phyloP scores from a whole-genome alignment of 2,797 vertebrate species.

The Apogon hyalosoma region DNA sequence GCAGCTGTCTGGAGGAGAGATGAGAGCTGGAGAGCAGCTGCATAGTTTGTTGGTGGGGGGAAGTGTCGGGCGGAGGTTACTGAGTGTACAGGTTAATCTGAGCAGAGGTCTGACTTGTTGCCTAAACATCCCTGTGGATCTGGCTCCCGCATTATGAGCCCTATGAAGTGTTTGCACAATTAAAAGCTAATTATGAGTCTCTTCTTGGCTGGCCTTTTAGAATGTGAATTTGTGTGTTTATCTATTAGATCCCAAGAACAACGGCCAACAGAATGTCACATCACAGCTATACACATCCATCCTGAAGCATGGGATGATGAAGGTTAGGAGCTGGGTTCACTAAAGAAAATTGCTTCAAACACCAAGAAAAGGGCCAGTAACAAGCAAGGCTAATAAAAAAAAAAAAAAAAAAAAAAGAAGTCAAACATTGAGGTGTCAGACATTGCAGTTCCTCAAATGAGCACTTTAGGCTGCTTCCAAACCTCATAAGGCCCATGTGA shows the following conservation, averaged over 20 bases:
- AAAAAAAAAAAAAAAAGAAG: no score
- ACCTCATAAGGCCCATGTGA: no score
- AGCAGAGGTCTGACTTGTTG: slow-evolving; percentile 23
- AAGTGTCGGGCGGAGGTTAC: neutral
- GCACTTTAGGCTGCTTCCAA: no score
- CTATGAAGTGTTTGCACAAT: slow-evolving; percentile 49
- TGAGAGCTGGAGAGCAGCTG: slow-evolving; percentile 39
- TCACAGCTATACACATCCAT: neutral
- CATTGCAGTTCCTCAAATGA: no score
- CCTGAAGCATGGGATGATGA: slow-evolving; percentile 4
- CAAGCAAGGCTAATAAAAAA: no score
- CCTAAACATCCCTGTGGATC: slow-evolving; percentile 7
- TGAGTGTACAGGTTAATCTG: slow-evolving; percentile 38
- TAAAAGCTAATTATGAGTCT: slow-evolving; percentile 57
- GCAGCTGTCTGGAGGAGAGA: slow-evolving; percentile 58
- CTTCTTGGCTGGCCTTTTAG: slow-evolving; percentile 25
- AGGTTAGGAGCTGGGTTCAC: slow-evolving; percentile 1
- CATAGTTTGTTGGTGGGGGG: slow-evolving; percentile 20
- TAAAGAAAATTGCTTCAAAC: slow-evolving; percentile 36
- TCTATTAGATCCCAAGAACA: slow-evolving; percentile 11
- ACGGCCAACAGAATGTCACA: slow-evolving; percentile 43
- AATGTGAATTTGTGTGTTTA: slow-evolving; percentile 31
- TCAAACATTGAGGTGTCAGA: no score
- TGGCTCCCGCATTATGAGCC: slow-evolving; percentile 33
- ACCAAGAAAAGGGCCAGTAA: neutral